A percentile compares a stretch with the other conserved stretches of the same genome.
Conservation (phyloP, 2,113 vertebrate genomes). For the Hemichromis elongatus region DNA sequence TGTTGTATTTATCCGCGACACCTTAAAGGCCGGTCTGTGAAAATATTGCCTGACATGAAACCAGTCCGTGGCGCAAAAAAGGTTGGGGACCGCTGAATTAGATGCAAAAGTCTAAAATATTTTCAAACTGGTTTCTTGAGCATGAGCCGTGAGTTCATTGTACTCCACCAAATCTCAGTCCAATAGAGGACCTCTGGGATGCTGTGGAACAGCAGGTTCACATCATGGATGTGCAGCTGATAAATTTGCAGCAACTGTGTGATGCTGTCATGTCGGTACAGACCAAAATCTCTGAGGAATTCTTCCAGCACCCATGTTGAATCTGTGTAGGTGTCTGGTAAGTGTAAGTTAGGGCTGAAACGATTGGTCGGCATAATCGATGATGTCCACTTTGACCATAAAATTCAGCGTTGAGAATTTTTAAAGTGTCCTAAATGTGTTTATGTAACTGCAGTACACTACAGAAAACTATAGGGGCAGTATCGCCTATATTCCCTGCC, state of each 20-base stretch:
- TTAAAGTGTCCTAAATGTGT: too few relatives aligned
- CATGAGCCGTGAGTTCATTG: not conserved
- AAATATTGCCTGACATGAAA: too few relatives aligned
- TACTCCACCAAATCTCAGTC: not conserved
- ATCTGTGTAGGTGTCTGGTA: not conserved
- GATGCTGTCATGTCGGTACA: not conserved
- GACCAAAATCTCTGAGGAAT: not conserved
- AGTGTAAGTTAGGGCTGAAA: not conserved
- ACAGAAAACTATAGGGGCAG: not conserved
- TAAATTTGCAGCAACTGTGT: not conserved
- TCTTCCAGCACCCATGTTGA: not conserved
- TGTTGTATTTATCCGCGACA: too few relatives aligned
- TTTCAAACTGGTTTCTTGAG: not conserved
- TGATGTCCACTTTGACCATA: rapidly evolving
- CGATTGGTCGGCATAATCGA: not conserved
- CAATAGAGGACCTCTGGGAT: not conserved
- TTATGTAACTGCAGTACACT: not conserved
- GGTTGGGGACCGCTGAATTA: too few relatives aligned
- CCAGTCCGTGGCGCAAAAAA: too few relatives aligned
- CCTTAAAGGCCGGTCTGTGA: too few relatives aligned
- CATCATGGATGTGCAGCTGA: not conserved
- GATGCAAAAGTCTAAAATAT: not conserved
- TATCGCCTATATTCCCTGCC: not conserved
- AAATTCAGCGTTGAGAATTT: too few relatives aligned
- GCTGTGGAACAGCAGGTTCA: not conserved